Evolutionary conservation across 2,797 vertebrate genomes (phyloP).

Genomic region (Anas flavirostris): DNA sequence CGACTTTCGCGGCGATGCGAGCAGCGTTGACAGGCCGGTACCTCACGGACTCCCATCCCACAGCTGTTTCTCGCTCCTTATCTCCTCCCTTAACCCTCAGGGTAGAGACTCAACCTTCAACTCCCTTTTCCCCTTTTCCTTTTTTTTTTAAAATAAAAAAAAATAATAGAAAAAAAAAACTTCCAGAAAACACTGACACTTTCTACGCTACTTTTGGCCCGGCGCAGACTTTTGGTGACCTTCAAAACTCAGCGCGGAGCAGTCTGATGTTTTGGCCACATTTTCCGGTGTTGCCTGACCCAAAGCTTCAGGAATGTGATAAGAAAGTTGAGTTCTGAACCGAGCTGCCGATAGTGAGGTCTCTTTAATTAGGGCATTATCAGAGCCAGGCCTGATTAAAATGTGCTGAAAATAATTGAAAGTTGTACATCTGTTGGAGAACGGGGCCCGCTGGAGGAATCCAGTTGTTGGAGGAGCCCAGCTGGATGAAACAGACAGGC

Average conservation of each 20-base stretch:
- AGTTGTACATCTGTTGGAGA: conserved; percentile 65
- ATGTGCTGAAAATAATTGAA: conserved; percentile 72
- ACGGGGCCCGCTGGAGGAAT: conserved; percentile 33
- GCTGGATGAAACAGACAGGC: conserved; percentile 23
- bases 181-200: conserved; percentile 47
- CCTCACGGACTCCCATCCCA: conserved; percentile 18
- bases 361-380: conserved; percentile 49
- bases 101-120: conserved; percentile 30
- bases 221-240: conserved; percentile 57
- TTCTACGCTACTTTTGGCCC: conserved; percentile 57
- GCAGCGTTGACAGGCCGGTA: conserved; percentile 42
- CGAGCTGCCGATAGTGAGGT: conserved; percentile 52
- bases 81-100: conserved; percentile 53
- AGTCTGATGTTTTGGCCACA: conserved; percentile 66
- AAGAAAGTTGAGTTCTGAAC: conserved; percentile 62
- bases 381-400: conserved; percentile 48
- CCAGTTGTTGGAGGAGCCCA: conserved; percentile 58
- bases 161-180: background rate
- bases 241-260: conserved; percentile 68
- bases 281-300: conserved; percentile 59
- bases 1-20: background rate
- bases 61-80: conserved; percentile 65
- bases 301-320: conserved; percentile 77
- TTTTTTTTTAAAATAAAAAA: background rate
- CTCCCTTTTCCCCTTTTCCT: conserved; percentile 21